These are phyloP conservation scores for Watsonalla cultraria DNA, from an alignment of 2,888 invertebrate species.

Conservation along the genomic window DNA sequence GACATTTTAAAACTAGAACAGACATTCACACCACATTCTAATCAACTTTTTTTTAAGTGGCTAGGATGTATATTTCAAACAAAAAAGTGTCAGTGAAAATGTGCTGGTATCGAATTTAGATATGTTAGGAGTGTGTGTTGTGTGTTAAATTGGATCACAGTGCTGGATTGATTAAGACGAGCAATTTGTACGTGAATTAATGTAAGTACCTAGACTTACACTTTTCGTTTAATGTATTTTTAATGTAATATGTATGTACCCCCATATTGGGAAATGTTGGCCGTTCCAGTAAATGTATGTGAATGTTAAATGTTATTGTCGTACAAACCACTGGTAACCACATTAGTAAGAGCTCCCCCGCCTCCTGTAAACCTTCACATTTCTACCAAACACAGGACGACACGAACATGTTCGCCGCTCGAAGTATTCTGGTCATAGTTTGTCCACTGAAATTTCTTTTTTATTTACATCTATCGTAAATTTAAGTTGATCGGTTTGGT, in stretches of 20 bases:
- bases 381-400: conserved; percentile 8
- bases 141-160: too few relatives aligned
- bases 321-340: conserved; percentile 29
- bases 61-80: too few relatives aligned
- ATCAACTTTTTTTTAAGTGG: conserved; percentile 3
- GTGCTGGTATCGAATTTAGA: too few relatives aligned
- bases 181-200: too few relatives aligned
- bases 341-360: conserved; percentile 19
- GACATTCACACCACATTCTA: neutral
- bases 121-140: too few relatives aligned
- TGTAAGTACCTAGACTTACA: too few relatives aligned
- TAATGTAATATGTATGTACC: too few relatives aligned
- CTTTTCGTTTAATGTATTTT: too few relatives aligned
- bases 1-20: conserved; percentile 24
- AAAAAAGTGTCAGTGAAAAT: too few relatives aligned
- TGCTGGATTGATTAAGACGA: too few relatives aligned
- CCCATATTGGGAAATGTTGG: conserved; percentile 12
- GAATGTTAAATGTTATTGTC: conserved; percentile 37
- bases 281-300: neutral
- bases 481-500: conserved; percentile 28
- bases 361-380: conserved; percentile 13
- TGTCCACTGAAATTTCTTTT: conserved; percentile 17
- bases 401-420: conserved; percentile 18
- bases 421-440: conserved; percentile 15
- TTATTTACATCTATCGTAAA: conserved; percentile 21